A percentile compares a stretch with the other conserved stretches of the same genome.
Evolutionary conservation across 2,113 vertebrate species (phyloP).

Genomic region (Strigops habroptila): DNA sequence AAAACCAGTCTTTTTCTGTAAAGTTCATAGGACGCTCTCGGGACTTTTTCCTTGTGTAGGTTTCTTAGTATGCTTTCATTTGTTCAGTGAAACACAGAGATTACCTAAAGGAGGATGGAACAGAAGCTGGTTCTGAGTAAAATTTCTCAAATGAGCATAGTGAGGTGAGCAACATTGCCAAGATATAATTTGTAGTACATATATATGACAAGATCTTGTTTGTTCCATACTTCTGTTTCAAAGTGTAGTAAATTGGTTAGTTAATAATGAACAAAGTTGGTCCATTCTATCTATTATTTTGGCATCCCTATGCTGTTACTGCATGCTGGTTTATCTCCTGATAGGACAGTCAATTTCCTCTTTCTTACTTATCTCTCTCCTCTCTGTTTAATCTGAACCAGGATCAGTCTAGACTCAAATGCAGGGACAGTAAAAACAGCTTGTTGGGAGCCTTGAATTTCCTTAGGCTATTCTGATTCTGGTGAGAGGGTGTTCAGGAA

Average conservation of each 20-base stretch:
- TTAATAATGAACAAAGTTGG: background rate
- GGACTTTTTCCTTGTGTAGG: background rate
- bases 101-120: background rate
- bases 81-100: background rate
- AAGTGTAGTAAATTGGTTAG: background rate
- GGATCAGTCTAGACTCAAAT: background rate
- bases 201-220: background rate
- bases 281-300: background rate
- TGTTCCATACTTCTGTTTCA: background rate
- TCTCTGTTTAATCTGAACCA: background rate
- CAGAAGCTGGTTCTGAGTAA: background rate
- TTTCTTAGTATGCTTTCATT: background rate
- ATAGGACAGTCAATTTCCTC: background rate
- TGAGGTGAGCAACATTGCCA: background rate
- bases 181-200: background rate
- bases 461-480: background rate
- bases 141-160: background rate
- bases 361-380: background rate
- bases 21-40: background rate
- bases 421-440: background rate
- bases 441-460: background rate
- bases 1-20: background rate
- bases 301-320: accelerated
- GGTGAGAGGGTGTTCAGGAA: background rate
- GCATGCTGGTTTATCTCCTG: background rate